phyloP scores from a whole-genome alignment of 2,113 vertebrate genomes.

The Otolemur garnettii region DNA sequence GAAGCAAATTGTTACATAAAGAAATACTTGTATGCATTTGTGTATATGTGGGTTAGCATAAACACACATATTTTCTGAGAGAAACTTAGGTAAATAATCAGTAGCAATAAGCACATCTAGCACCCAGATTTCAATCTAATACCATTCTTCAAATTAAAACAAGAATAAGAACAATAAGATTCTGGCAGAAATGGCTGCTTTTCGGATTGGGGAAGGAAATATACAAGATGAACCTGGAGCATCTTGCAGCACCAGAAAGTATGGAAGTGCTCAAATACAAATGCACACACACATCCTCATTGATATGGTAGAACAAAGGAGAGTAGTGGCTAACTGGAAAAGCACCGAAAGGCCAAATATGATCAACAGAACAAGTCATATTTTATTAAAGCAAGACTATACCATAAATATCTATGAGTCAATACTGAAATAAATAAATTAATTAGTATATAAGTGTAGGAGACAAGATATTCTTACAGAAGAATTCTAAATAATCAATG shows the following conservation, averaged over 20 bases:
- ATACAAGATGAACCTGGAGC: background rate
- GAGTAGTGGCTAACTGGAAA: background rate
- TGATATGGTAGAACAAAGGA: background rate
- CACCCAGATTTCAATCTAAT: background rate
- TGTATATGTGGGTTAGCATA: background rate
- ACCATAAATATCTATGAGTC: constrained; percentile 21
- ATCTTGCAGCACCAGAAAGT: background rate
- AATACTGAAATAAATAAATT: background rate
- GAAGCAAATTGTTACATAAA: background rate
- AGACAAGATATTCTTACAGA: background rate
- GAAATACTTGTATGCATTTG: background rate
- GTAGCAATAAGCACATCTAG: background rate
- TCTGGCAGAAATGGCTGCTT: background rate
- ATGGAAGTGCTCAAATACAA: background rate
- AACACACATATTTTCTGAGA: background rate
- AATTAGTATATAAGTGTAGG: background rate
- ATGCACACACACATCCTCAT: background rate
- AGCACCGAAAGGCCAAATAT: background rate
- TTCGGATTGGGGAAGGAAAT: background rate
- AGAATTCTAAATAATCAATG: constrained; percentile 10
- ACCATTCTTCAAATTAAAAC: background rate
- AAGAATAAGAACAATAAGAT: constrained; percentile 2
- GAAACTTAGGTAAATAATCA: background rate
- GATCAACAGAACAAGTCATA: background rate
- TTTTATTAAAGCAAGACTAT: background rate